Percentiles rank a stretch among this genome's conserved stretches.
Evolutionary conservation across 2,888 invertebrate genomes (phyloP).

Genomic region (Pachydiplax longipennis): DNA sequence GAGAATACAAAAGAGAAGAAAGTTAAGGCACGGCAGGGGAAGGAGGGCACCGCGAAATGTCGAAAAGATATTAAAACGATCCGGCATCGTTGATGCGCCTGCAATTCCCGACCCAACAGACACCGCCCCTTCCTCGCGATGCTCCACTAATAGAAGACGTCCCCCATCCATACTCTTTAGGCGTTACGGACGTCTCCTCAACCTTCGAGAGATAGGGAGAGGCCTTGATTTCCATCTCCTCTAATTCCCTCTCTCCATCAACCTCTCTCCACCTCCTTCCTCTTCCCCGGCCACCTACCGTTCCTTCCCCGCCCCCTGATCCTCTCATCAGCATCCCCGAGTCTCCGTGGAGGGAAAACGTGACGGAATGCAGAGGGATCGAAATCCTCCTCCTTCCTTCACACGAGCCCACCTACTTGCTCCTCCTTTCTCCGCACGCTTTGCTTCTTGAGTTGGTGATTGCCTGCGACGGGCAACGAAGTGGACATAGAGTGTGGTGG

Average conservation of each 20-base stretch:
- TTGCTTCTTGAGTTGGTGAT: not conserved
- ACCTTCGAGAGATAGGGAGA: not conserved
- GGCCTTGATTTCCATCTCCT: conserved; percentile 17
- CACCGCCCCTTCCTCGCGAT: not conserved
- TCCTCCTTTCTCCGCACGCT: not conserved
- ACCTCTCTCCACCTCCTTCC: not conserved
- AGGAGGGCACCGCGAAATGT: no score
- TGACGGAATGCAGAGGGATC: conserved; percentile 14
- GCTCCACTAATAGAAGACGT: not conserved
- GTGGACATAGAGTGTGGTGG: not conserved
- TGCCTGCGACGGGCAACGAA: not conserved
- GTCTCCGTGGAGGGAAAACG: conserved; percentile 27
- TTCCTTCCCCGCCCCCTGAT: not conserved
- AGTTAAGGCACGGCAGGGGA: no score
- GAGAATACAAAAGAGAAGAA: no score
- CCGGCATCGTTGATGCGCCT: no score
- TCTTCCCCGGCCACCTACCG: not conserved
- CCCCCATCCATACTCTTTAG: not conserved
- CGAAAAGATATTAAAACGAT: no score
- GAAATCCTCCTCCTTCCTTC: not conserved
- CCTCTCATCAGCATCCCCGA: not conserved
- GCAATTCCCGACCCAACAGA: no score
- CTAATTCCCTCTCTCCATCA: conserved; percentile 27
- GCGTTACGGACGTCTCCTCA: not conserved
- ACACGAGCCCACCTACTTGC: not conserved